These are phyloP conservation scores for Lacanobia oleracea DNA, from an alignment of 2,888 invertebrate genomes.

Conservation along the genomic window DNA sequence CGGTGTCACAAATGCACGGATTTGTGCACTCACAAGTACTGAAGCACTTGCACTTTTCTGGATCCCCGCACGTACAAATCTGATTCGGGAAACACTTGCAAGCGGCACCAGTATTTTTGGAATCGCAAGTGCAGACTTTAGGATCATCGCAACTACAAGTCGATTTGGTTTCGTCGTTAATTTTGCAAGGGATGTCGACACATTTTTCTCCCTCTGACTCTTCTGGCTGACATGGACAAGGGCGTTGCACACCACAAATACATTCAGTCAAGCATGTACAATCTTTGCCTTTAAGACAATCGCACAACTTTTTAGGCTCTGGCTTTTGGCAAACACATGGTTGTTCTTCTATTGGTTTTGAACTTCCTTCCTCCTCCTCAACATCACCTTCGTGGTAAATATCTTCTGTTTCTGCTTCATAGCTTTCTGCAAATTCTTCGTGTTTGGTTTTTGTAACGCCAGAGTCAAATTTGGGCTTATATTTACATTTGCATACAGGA, in stretches of 20 bases:
- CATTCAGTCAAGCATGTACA: conserved; percentile 79
- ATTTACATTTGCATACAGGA: conserved; percentile 80
- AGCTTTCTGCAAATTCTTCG: conserved; percentile 21
- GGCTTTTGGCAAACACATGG: conserved; percentile 81
- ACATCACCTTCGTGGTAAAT: conserved; percentile 35
- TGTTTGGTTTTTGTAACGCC: conserved; percentile 11
- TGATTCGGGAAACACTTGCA: conserved; percentile 79
- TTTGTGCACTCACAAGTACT: conserved; percentile 77
- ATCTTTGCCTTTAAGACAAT: conserved; percentile 76
- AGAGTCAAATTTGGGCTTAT: conserved; percentile 69
- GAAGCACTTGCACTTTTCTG: conserved; percentile 81
- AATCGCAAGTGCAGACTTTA: conserved; percentile 75
- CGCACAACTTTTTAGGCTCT: conserved; percentile 71
- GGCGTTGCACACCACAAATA: conserved; percentile 76
- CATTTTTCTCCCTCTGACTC: conserved; percentile 44
- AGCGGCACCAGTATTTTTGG: conserved; percentile 43
- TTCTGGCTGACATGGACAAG: conserved; percentile 79
- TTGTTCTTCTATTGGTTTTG: conserved; percentile 51
- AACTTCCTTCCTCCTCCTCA: conserved; percentile 38
- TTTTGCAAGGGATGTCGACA: conserved; percentile 69
- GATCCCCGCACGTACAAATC: conserved; percentile 79
- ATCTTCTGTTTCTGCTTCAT: conserved; percentile 5
- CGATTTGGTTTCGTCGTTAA: conserved; percentile 71
- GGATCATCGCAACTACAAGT: conserved; percentile 76
- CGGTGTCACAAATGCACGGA: conserved; percentile 81